phyloP scores from a whole-genome alignment of 2,797 vertebrate genomes.

The Erethizon dorsatum region DNA sequence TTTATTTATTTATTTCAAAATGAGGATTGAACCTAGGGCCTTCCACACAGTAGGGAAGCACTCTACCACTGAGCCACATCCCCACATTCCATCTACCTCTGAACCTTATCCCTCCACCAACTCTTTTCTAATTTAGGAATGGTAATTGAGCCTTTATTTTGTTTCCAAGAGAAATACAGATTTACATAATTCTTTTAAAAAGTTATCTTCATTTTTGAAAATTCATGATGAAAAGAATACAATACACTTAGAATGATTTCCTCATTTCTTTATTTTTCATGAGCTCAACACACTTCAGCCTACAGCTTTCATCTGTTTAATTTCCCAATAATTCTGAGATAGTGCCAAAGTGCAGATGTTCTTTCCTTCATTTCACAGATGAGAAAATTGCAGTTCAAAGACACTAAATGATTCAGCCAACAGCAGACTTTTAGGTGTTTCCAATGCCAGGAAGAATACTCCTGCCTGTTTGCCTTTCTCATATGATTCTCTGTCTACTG shows the following conservation, averaged over 20 bases:
- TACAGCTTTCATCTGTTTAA: background rate
- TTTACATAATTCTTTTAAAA: background rate
- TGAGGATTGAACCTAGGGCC: background rate
- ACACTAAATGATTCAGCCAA: conserved; percentile 29
- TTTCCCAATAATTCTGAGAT: background rate
- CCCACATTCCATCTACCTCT: background rate
- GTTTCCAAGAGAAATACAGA: background rate
- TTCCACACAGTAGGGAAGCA: background rate
- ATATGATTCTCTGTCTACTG: conserved; percentile 1
- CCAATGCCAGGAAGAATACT: conserved; percentile 30
- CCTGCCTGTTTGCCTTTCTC: background rate
- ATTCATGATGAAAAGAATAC: conserved; percentile 15
- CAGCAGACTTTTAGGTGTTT: conserved; percentile 37
- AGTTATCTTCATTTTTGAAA: conserved; percentile 55
- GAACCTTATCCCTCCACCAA: too few species aligned
- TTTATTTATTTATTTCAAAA: background rate
- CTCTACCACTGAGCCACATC: background rate
- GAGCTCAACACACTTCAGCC: background rate
- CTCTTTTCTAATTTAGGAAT: conserved; percentile 17
- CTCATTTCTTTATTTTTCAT: background rate
- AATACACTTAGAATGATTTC: background rate
- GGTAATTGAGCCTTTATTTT: conserved; percentile 31
- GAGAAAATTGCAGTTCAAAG: conserved; percentile 64
- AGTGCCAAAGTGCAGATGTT: background rate
- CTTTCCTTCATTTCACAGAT: conserved; percentile 70